Conservation (phyloP, 2,888 invertebrate genomes). For the Rotaria socialis region DNA sequence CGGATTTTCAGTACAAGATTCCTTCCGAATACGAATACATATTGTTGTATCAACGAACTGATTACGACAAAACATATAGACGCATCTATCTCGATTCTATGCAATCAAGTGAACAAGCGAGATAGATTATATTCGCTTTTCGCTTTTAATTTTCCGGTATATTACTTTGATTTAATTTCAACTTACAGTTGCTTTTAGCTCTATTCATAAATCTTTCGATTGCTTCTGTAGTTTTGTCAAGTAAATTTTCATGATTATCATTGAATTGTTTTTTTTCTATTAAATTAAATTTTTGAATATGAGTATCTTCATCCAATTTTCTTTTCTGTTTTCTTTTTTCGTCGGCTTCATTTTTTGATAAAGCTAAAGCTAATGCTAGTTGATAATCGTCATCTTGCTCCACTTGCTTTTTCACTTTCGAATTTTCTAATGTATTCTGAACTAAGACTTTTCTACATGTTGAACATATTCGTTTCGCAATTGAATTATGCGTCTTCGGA, state of each 20-base stretch:
- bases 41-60: neutral
- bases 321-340: neutral
- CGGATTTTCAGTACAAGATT: neutral
- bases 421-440: neutral
- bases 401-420: neutral
- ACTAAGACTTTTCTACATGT: neutral
- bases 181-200: constrained; percentile 27
- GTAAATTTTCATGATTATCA: neutral
- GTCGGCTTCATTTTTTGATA: neutral
- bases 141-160: neutral
- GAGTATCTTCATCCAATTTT: neutral
- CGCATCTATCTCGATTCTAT: neutral
- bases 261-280: neutral
- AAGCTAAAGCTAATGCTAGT: neutral
- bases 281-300: neutral
- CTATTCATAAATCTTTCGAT: constrained; percentile 9
- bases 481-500: neutral
- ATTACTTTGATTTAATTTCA: neutral
- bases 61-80: neutral
- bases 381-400: constrained; percentile 18
- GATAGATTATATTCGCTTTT: neutral
- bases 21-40: neutral
- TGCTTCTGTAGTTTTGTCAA: constrained; percentile 19
- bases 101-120: neutral
- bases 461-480: neutral